Evolutionary conservation across 2,113 vertebrate species (phyloP), one percentile per base, ranked within the genome.

Genomic region (Spilogale gracilis): DNA sequence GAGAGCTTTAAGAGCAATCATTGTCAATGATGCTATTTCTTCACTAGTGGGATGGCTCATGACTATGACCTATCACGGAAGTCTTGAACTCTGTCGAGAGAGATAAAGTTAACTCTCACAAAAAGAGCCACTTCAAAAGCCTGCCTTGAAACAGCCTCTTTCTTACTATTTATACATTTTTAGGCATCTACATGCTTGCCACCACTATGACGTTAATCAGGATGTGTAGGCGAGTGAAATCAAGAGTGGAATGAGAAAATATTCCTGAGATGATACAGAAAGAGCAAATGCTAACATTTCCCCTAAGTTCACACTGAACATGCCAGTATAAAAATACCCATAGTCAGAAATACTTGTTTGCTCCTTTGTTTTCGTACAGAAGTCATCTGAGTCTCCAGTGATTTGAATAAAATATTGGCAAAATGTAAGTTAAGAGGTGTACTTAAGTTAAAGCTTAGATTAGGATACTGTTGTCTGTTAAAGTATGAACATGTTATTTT

Each of bases 341-440:
- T 2, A 32, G 43, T 82, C 27, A 79, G 27, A 81, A 61, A 89
- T 56, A 89, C 48, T 93, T 58, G 5, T 93, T 76, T 88, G 43
- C 10, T 61, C 38, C n/a, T 91, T 91, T 76, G 27, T 97, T 95
- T 93, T 92, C 30, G 61, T 95, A 30, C 11, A 38, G n/a, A 94
- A 56, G 27, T 86, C 50, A 94, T 43, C 6, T 87, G 63, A 84
- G 17, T 27, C 23, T 89, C 54, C 13, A 21, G 32, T 3, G 27
- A 82, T 5, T 78, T 65, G 85, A 94, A 94, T 95, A 88, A 86
- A 88, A 80, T 32, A 61, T 91, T 95, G 23, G 27, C 9, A 52
- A 87, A 94, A 48, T 5, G 21, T n/a, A 10, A 88, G 18, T 76
- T 43, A 69, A 65, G 27, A 94, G n/a, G 2, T 50, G 14, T 63